phyloP scores from a whole-genome alignment of 2,113 vertebrate species.

The Xenus cinereus region DNA sequence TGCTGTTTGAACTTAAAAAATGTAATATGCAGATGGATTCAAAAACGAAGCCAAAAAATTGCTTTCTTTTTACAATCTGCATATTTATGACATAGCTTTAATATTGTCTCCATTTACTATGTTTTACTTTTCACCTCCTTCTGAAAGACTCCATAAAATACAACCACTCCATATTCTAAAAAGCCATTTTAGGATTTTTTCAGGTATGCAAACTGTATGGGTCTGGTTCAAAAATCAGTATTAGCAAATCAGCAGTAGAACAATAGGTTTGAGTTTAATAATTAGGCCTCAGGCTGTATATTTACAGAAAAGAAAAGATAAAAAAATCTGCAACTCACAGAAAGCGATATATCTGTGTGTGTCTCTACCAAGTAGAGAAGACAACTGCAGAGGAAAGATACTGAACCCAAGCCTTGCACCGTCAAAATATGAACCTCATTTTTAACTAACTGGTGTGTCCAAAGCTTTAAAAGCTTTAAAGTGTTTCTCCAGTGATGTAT shows the following conservation, averaged over 20 bases:
- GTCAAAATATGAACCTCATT: neutral
- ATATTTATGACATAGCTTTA: conserved; percentile 33
- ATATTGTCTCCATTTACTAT: conserved; percentile 12
- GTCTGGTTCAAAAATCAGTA: conserved; percentile 14
- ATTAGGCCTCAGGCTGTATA: neutral
- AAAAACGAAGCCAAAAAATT: conserved; percentile 14
- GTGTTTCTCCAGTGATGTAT: neutral
- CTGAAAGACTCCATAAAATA: conserved; percentile 39
- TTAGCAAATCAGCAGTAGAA: neutral
- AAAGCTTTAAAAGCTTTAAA: neutral
- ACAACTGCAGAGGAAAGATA: neutral
- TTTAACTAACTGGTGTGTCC: neutral
- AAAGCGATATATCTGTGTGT: neutral
- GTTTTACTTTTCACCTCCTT: conserved; percentile 17
- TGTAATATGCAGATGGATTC: conserved; percentile 40
- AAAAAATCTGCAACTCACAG: neutral
- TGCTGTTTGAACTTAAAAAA: conserved; percentile 66
- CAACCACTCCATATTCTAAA: neutral
- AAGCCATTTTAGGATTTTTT: conserved; percentile 36
- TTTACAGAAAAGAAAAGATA: neutral
- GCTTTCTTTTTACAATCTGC: conserved; percentile 44
- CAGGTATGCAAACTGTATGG: neutral
- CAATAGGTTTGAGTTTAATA: neutral
- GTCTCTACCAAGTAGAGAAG: neutral
- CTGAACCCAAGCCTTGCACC: neutral